phyloP scores from a whole-genome alignment of 92 coral and sea anemone genomes.

The Ricordea florida region DNA sequence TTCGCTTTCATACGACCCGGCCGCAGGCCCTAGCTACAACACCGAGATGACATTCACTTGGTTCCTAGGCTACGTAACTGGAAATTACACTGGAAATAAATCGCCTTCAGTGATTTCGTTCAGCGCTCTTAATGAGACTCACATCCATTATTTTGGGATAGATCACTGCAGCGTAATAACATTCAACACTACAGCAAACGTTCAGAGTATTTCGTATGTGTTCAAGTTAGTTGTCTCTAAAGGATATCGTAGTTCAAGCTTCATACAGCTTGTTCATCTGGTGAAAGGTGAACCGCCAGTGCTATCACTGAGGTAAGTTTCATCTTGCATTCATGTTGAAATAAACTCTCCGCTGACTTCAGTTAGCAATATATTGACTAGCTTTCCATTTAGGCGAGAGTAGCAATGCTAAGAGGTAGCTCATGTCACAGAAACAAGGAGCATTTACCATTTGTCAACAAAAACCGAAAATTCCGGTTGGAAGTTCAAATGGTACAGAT shows the following conservation, averaged over 20 bases:
- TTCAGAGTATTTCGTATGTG: not conserved
- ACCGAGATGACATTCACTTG: slow-evolving; percentile 4
- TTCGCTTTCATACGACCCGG: slow-evolving; percentile 27
- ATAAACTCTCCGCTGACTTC: too few species aligned
- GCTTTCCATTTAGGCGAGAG: too few species aligned
- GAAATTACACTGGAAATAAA: not conserved
- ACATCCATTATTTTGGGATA: not conserved
- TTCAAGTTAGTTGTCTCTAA: not conserved
- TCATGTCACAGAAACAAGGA: too few species aligned
- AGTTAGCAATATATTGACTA: too few species aligned
- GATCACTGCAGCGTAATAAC: not conserved
- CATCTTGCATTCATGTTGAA: not conserved
- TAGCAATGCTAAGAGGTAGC: too few species aligned
- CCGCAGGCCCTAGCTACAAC: not conserved
- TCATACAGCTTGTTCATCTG: not conserved
- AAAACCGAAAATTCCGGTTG: too few species aligned
- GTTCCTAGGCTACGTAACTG: too few species aligned
- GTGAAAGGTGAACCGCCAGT: not conserved
- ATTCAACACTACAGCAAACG: not conserved
- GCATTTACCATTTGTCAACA: too few species aligned
- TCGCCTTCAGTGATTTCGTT: not conserved
- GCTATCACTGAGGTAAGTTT: not conserved
- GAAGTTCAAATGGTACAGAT: too few species aligned
- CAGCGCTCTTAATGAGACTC: not conserved
- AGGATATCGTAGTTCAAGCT: slow-evolving; percentile 1